These are phyloP conservation scores for Lepidurus arcticus DNA, from an alignment of 1,140 invertebrate species.

Conservation along the genomic window DNA sequence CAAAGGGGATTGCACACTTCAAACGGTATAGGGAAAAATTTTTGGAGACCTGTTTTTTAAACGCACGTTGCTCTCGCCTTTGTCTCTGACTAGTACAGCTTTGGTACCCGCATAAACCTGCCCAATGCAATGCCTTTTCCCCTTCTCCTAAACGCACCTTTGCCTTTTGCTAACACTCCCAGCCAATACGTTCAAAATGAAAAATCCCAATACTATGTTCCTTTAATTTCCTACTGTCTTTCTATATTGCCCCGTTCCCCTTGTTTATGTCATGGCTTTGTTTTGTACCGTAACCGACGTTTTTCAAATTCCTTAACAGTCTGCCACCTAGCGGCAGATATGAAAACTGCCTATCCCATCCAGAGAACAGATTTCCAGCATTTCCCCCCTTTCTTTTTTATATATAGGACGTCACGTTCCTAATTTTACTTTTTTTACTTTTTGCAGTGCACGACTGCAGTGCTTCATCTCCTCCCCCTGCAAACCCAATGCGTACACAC, in stretches of 20 bases:
- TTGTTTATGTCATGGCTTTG: slow-evolving; percentile 2
- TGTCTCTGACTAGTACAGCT: slow-evolving; percentile 21
- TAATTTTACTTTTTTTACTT: too few relatives aligned
- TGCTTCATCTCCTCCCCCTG: too few relatives aligned
- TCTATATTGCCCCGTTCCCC: not conserved
- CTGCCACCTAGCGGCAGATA: too few relatives aligned
- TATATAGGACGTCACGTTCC: too few relatives aligned
- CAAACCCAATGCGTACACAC: not conserved
- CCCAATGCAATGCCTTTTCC: not conserved
- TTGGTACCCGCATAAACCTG: slow-evolving; percentile 21
- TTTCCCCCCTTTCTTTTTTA: too few relatives aligned
- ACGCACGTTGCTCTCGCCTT: not conserved
- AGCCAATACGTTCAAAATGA: not conserved
- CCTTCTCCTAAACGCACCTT: not conserved
- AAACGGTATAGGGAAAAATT: slow-evolving; percentile 19
- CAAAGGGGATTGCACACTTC: slow-evolving; percentile 7
- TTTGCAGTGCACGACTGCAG: too few relatives aligned
- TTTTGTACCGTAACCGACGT: not conserved
- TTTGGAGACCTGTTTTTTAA: not conserved
- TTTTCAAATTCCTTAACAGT: not conserved
- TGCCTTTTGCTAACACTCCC: too few relatives aligned
- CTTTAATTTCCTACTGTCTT: not conserved
- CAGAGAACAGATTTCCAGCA: too few relatives aligned
- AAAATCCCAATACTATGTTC: not conserved
- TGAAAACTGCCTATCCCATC: too few relatives aligned